Conservation (phyloP, 2,888 invertebrate genomes). For the Ametastegia equiseti region DNA sequence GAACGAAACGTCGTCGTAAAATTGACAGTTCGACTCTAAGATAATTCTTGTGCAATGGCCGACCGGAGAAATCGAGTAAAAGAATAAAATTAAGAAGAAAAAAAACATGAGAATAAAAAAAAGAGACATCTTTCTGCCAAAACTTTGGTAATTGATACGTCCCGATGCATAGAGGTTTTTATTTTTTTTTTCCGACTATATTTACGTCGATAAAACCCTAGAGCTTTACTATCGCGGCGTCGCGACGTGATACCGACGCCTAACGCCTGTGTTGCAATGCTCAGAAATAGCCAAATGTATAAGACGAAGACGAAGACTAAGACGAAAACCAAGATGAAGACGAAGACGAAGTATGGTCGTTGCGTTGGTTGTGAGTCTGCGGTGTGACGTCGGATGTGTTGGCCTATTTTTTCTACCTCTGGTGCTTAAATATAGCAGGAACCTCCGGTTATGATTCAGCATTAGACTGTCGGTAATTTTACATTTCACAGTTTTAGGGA, state of each 20-base stretch:
- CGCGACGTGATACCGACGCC: conserved; percentile 25
- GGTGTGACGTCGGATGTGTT: conserved; percentile 67
- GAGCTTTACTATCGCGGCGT: conserved; percentile 25
- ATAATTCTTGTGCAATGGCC: background rate
- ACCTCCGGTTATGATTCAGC: conserved; percentile 67
- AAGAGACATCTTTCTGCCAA: background rate
- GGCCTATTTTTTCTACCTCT: conserved; percentile 70
- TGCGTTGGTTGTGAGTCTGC: conserved; percentile 49
- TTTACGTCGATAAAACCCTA: conserved; percentile 24
- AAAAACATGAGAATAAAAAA: background rate
- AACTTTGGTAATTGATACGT: background rate
- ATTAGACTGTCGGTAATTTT: conserved; percentile 51
- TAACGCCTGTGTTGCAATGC: conserved; percentile 62
- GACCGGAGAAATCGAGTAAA: background rate
- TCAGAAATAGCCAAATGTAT: conserved; percentile 71
- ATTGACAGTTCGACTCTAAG: background rate
- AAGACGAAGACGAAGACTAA: conserved; percentile 65
- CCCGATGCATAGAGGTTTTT: background rate
- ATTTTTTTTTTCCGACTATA: conserved; percentile 1
- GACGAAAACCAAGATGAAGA: conserved; percentile 63
- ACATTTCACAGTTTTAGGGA: background rate
- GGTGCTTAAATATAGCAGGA: conserved; percentile 69
- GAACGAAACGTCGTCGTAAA: background rate
- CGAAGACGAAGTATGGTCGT: conserved; percentile 60
- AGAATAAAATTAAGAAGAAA: too few relatives aligned